phyloP scores from a whole-genome alignment of 2,888 invertebrate species.

The Diadromus collaris region DNA sequence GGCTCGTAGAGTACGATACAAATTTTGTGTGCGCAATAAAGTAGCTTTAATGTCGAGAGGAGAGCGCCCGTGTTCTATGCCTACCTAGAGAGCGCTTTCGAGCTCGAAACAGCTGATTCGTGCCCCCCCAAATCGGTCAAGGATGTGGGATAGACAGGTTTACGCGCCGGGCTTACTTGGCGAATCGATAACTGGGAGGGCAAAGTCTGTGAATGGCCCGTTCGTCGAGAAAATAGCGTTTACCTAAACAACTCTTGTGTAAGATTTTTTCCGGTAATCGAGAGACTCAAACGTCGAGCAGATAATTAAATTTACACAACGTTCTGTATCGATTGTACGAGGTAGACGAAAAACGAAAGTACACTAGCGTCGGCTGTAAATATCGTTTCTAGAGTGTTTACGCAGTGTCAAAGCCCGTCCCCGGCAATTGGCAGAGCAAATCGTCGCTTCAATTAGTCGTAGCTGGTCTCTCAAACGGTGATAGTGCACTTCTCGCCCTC shows the following conservation, averaged over 20 bases:
- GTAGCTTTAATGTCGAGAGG: background rate
- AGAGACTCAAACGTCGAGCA: background rate
- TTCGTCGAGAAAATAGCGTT: constrained; percentile 5
- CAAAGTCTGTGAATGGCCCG: constrained; percentile 20
- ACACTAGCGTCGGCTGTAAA: no score
- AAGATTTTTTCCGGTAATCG: background rate
- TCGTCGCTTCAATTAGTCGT: background rate
- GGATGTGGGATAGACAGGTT: constrained; percentile 50
- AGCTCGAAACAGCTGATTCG: constrained; percentile 51
- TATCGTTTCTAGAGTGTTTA: no score
- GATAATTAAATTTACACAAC: no score
- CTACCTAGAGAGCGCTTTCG: constrained; percentile 31
- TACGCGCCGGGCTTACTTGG: constrained; percentile 35
- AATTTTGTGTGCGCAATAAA: background rate
- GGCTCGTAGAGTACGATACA: background rate
- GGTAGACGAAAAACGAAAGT: no score
- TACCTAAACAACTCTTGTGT: background rate
- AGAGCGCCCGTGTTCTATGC: background rate
- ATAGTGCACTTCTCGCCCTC: background rate
- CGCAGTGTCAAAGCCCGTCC: background rate
- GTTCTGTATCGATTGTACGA: no score
- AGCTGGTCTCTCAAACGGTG: background rate
- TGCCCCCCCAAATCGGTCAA: constrained; percentile 58
- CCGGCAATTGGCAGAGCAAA: background rate
- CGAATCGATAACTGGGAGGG: constrained; percentile 53